phyloP scores from a whole-genome alignment of 1,140 invertebrate genomes.

The Temnothorax curvispinosus region DNA sequence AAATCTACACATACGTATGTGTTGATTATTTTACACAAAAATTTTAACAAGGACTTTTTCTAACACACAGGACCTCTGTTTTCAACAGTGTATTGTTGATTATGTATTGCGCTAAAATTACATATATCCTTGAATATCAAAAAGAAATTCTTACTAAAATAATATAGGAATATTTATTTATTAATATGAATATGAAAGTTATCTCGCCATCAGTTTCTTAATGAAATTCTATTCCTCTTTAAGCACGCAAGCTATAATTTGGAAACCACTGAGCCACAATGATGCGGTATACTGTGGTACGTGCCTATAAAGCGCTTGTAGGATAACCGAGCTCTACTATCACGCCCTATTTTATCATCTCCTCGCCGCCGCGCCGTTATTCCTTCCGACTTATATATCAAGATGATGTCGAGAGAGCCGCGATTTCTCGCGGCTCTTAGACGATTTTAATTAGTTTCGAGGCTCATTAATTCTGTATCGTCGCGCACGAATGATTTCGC shows the following conservation, averaged over 20 bases:
- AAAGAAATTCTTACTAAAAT: neutral
- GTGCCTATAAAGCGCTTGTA: slow-evolving; percentile 13
- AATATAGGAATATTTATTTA: neutral
- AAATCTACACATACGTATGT: too few species aligned
- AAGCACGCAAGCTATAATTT: slow-evolving; percentile 5
- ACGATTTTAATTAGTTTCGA: slow-evolving; percentile 46
- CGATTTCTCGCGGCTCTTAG: neutral
- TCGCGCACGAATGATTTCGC: neutral
- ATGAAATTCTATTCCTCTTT: slow-evolving; percentile 1
- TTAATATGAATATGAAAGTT: neutral
- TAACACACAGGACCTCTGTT: too few species aligned
- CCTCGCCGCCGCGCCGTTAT: neutral
- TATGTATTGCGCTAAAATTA: neutral
- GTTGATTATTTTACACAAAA: too few species aligned
- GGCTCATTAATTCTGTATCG: slow-evolving; percentile 33
- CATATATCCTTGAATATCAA: neutral
- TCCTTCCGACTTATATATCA: slow-evolving; percentile 34
- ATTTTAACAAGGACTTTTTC: too few species aligned
- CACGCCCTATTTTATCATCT: slow-evolving; percentile 37
- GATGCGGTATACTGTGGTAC: slow-evolving; percentile 7
- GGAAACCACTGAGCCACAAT: slow-evolving; percentile 15
- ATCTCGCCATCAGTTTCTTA: neutral
- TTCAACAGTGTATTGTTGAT: neutral
- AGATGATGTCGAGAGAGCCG: slow-evolving; percentile 6
- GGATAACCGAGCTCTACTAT: slow-evolving; percentile 31